These are phyloP conservation scores for Dioctria rufipes DNA, from an alignment of 2,888 invertebrate species.

Conservation along the genomic window DNA sequence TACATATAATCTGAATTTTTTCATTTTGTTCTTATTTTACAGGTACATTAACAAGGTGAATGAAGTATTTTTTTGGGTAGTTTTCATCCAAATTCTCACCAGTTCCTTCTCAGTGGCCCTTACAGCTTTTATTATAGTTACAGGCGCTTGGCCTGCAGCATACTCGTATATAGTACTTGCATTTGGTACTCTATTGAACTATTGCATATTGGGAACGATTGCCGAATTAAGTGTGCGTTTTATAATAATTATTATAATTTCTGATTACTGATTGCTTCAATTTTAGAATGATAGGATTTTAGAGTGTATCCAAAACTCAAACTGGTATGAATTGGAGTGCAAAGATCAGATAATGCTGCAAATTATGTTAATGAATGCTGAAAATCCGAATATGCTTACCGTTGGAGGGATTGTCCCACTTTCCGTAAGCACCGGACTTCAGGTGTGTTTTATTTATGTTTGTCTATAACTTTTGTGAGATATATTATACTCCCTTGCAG, in stretches of 20 bases:
- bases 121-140: background rate
- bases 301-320: background rate
- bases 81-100: background rate
- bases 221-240: background rate
- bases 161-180: background rate
- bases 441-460: background rate
- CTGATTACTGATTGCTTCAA: background rate
- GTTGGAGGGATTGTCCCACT: constrained; percentile 15
- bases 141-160: background rate
- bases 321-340: background rate
- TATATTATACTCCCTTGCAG: background rate
- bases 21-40: too few species aligned
- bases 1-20: background rate
- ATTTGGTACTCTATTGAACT: background rate
- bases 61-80: background rate
- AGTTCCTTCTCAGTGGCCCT: background rate
- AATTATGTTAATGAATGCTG: background rate
- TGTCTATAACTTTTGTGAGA: background rate
- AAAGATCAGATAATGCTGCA: constrained; percentile 2
- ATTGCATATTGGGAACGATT: background rate
- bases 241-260: background rate
- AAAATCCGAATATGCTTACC: background rate
- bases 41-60: background rate
- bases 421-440: constrained; percentile 22
- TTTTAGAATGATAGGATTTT: constrained; percentile 8